Base-by-base conservation (phyloP, 2,113 vertebrate species). In the Chaetodon auriga region DNA sequence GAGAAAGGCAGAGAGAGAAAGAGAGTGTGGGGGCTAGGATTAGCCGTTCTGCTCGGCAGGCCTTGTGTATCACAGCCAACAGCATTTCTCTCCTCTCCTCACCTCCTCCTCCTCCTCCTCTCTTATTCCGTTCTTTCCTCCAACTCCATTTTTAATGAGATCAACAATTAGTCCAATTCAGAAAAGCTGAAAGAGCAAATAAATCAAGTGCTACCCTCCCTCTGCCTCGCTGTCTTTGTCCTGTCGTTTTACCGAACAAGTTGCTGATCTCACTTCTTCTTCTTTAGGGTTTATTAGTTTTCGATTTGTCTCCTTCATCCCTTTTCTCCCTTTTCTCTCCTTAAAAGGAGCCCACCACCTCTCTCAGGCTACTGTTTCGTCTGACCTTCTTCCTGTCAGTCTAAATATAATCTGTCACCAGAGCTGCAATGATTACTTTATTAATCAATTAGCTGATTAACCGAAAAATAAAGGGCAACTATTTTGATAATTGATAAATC, bases 91-190 rank as follows among this genome's bases (percentile, higher is more conserved):
- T 70, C 82, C 68, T 74, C 84, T 82, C 82, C 88, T 83, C 45
- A 36, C 62, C 87, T 82, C 81, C 82, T 46, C 80, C 84, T 46
- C 80, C 84, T 65, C 80, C 84, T 72, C 66, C 63, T 57, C 78
- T 76, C 58, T 64, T 23, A 64, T 75, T 92, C 88, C 45, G n/a
- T 91, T 87, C 81, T 90, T 92, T 86, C 87, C 87, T 90, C 85
- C 83, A 87, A 94, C 92, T 93, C 90, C 91, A 89, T 94, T 95
- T 95, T 95, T 96, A 96, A 96, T 95, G 94, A 95, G 94, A 94
- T 95, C 94, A 91, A 95, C 95, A 96, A 96, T 96, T 96, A 96
- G 95, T 91, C 80, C 77, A 89, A 94, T 94, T 93, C 93, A 94
- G 88, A 92, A 90, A 90, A 88, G 91, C 93, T 91, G 94, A 94